These are phyloP conservation scores for Mus minutoides DNA, from an alignment of 2,797 vertebrate species.

Conservation along the genomic window DNA sequence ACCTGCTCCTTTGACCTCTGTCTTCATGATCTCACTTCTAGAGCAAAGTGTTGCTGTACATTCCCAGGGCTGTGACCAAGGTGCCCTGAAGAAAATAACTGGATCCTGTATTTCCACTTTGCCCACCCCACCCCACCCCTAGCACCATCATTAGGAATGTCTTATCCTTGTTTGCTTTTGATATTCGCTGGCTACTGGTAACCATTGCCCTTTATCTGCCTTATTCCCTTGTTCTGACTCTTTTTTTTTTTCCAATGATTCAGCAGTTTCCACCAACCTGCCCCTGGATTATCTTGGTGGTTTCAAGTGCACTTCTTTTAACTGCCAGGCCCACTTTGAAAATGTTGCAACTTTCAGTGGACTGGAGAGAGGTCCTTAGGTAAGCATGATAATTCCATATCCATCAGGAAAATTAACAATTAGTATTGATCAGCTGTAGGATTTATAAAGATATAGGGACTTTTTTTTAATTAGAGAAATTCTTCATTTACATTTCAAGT, in stretches of 20 bases:
- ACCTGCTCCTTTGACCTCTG: constrained; percentile 71
- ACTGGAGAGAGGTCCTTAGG: constrained; percentile 21
- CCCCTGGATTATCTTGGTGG: constrained; percentile 25
- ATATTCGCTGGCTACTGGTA: constrained; percentile 63
- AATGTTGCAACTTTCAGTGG: constrained; percentile 7
- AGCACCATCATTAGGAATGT: constrained; percentile 26
- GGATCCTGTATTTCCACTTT: constrained; percentile 48
- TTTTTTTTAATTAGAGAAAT: background rate
- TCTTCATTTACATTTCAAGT: no score
- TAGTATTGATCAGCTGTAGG: constrained; percentile 24
- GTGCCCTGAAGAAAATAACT: constrained; percentile 42
- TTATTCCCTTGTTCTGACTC: constrained; percentile 46
- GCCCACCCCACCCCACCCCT: constrained; percentile 16
- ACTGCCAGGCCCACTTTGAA: constrained; percentile 51
- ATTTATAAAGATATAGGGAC: constrained; percentile 3
- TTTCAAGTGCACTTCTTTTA: constrained; percentile 46
- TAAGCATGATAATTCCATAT: constrained; percentile 50
- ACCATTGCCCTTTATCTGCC: constrained; percentile 63
- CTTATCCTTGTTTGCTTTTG: constrained; percentile 71
- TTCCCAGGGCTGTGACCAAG: constrained; percentile 62
- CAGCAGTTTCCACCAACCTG: constrained; percentile 55
- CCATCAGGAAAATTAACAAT: constrained; percentile 21
- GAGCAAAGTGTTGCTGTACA: constrained; percentile 38
- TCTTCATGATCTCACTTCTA: constrained; percentile 55
- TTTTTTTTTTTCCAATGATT: constrained; percentile 41